These are phyloP conservation scores for Oryzias sinensis DNA, from an alignment of 2,797 vertebrate genomes.

Conservation along the genomic window DNA sequence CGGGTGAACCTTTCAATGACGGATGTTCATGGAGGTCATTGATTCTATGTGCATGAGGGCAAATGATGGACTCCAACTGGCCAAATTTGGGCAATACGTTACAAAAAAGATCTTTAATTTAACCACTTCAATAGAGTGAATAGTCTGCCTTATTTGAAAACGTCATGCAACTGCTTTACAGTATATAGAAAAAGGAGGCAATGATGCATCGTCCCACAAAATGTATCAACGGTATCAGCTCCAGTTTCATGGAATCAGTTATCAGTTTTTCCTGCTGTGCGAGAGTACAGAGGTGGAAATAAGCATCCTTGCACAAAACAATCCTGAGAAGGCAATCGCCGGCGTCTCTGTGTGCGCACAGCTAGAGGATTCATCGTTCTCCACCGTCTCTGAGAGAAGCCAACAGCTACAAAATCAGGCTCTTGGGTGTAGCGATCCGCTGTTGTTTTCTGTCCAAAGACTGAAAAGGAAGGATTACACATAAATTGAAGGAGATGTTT, in stretches of 20 bases:
- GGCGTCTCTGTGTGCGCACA: slow-evolving; percentile 23
- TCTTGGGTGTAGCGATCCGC: slow-evolving; percentile 28
- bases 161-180: neutral
- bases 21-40: slow-evolving; percentile 11
- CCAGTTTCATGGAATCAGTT: slow-evolving; percentile 29
- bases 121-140: neutral
- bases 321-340: slow-evolving; percentile 34
- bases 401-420: slow-evolving; percentile 27
- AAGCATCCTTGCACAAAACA: slow-evolving; percentile 29
- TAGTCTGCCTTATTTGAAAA: neutral
- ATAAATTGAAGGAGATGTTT: slow-evolving; percentile 26
- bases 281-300: slow-evolving; percentile 40
- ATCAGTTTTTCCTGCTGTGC: slow-evolving; percentile 38
- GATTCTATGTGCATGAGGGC: slow-evolving; percentile 3
- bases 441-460: slow-evolving; percentile 29
- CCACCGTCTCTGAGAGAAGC: slow-evolving; percentile 28
- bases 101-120: neutral
- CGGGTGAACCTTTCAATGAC: slow-evolving; percentile 15
- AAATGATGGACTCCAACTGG: slow-evolving; percentile 1
- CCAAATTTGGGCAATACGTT: slow-evolving; percentile 6
- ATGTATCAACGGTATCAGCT: slow-evolving; percentile 31
- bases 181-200: slow-evolving; percentile 2
- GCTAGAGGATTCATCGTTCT: slow-evolving; percentile 49
- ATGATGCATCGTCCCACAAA: slow-evolving; percentile 10
- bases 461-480: slow-evolving; percentile 33